Conservation (phyloP, 2,797 vertebrate species). For the Gymnocypris eckloni region DNA sequence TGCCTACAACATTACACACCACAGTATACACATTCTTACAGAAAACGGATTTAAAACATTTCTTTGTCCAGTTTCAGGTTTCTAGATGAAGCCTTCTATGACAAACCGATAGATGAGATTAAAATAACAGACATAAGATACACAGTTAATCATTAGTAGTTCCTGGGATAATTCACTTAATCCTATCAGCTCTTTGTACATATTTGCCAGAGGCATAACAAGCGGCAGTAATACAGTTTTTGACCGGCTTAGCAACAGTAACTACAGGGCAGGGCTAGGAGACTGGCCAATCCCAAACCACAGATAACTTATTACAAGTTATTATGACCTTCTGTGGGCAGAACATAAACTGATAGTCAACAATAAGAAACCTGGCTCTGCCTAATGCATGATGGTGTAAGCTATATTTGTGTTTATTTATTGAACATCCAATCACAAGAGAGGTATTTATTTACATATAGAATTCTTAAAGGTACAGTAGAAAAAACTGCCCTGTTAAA, state of each 20-base stretch:
- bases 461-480: not conserved
- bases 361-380: not conserved
- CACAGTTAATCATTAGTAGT: conserved; percentile 6
- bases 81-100: not conserved
- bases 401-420: not conserved
- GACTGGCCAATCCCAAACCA: too few species aligned
- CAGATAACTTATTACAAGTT: too few species aligned
- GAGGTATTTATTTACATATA: not conserved
- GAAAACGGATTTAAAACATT: not conserved
- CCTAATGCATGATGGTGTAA: not conserved
- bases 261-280: not conserved
- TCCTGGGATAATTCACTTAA: conserved; percentile 2
- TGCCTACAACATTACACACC: not conserved
- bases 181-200: conserved; percentile 5
- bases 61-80: not conserved
- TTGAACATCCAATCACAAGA: not conserved
- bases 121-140: not conserved
- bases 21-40: not conserved
- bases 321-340: not conserved
- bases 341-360: not conserved
- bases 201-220: conserved; percentile 3
- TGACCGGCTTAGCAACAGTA: not conserved
- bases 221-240: not conserved
- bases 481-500: not conserved
- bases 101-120: not conserved